Conservation (phyloP, 2,113 vertebrate genomes). For the Romanogobio albipinnatus region DNA sequence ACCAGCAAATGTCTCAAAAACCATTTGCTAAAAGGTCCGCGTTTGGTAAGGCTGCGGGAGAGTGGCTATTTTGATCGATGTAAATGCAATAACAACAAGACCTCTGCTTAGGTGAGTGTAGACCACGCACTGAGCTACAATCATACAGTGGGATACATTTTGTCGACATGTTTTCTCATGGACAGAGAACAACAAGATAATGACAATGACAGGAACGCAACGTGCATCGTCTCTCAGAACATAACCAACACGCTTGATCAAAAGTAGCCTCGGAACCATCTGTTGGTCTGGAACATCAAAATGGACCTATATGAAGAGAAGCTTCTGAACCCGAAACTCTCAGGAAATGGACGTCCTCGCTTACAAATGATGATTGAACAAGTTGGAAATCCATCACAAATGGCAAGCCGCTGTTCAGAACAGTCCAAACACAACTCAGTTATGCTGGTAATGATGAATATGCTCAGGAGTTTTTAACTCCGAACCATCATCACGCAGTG, state of each 20-base stretch:
- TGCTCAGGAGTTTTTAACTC: constrained; percentile 55
- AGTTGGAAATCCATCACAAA: constrained; percentile 44
- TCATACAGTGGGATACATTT: constrained; percentile 20
- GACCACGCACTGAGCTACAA: constrained; percentile 2
- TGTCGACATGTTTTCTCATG: background rate
- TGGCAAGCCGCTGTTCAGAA: constrained; percentile 44
- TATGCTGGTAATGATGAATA: constrained; percentile 56
- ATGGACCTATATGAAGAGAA: background rate
- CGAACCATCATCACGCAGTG: constrained; percentile 49
- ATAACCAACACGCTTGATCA: background rate
- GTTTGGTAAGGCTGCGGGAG: constrained; percentile 22
- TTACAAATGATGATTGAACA: constrained; percentile 45
- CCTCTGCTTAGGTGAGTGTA: constrained; percentile 20
- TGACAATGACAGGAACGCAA: background rate
- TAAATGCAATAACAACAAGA: constrained; percentile 44
- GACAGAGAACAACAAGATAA: background rate
- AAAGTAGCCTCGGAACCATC: background rate
- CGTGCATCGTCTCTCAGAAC: background rate
- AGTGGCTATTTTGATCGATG: constrained; percentile 37
- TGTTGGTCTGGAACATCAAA: background rate
- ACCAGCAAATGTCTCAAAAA: background rate
- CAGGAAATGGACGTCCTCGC: constrained; percentile 10
- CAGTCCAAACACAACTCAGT: constrained; percentile 49
- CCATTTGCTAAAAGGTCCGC: constrained; percentile 49
- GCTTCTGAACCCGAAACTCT: background rate